phyloP scores from a whole-genome alignment of 2,113 vertebrate genomes.

The Notiomystis cincta region DNA sequence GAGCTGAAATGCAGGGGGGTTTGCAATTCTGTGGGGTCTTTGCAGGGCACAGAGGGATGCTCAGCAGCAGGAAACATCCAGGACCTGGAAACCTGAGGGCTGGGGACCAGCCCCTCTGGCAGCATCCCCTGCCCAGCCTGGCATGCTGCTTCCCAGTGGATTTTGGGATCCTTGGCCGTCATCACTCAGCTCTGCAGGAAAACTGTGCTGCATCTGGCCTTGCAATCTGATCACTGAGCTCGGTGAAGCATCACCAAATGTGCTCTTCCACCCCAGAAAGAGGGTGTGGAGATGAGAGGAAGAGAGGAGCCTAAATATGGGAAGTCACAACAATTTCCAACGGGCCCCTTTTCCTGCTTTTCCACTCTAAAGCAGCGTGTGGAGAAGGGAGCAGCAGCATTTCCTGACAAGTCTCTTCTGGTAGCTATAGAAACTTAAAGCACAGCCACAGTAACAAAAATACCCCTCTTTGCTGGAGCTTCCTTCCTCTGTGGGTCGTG shows the following conservation, averaged over 20 bases:
- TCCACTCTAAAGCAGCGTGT: background rate
- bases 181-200: background rate
- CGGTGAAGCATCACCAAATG: background rate
- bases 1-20: background rate
- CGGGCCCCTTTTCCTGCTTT: background rate
- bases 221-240: background rate
- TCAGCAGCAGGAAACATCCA: background rate
- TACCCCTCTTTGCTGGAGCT: background rate
- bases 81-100: fast-evolving
- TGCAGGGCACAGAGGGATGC: background rate
- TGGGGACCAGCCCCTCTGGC: background rate
- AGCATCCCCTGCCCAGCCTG: background rate
- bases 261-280: background rate
- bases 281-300: background rate
- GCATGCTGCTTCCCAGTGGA: background rate
- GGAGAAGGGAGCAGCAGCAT: background rate
- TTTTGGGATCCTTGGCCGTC: background rate
- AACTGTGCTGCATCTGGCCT: conserved; percentile 24
- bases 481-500: background rate
- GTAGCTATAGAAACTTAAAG: conserved; percentile 61
- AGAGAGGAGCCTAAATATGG: background rate
- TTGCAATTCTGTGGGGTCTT: background rate
- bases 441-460: background rate
- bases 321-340: background rate
- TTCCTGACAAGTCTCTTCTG: background rate